Evolutionary conservation across 2,797 vertebrate species (phyloP).

Genomic region (Phoebastria nigripes): DNA sequence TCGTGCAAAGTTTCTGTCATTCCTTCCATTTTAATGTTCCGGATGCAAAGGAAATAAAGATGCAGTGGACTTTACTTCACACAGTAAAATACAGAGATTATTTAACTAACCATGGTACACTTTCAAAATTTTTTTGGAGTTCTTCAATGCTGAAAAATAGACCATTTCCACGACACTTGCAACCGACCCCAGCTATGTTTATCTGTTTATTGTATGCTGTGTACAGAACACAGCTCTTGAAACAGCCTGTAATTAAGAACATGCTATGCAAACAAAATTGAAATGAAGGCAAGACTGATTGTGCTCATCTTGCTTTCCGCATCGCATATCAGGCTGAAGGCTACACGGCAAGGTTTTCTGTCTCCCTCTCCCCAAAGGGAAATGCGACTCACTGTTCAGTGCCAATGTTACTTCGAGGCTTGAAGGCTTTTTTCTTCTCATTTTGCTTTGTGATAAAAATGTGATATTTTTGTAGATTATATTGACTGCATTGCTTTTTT

Average conservation of each 20-base stretch:
- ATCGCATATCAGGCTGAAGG: conserved; percentile 48
- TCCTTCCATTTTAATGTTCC: background rate
- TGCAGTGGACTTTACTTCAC: background rate
- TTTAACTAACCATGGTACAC: background rate
- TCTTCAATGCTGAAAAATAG: background rate
- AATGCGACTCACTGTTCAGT: conserved; percentile 27
- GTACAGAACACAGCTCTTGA: conserved; percentile 51
- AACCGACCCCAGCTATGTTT: conserved; percentile 33
- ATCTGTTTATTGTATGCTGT: conserved; percentile 59
- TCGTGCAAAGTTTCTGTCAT: background rate
- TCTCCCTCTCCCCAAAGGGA: background rate
- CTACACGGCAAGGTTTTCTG: background rate
- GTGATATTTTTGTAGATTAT: background rate
- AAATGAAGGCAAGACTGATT: conserved; percentile 59
- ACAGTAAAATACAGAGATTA: background rate
- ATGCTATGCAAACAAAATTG: conserved; percentile 61
- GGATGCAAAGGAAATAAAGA: background rate
- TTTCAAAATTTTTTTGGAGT: background rate
- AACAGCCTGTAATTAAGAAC: conserved; percentile 68
- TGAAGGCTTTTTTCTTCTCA: background rate
- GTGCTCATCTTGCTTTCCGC: conserved; percentile 19
- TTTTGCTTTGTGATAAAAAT: background rate
- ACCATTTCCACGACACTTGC: conserved; percentile 15
- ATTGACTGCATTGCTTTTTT: background rate
- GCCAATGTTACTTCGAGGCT: background rate